Conservation (phyloP, 2,888 invertebrate species). For the Vannuccia rotundouncinata region DNA sequence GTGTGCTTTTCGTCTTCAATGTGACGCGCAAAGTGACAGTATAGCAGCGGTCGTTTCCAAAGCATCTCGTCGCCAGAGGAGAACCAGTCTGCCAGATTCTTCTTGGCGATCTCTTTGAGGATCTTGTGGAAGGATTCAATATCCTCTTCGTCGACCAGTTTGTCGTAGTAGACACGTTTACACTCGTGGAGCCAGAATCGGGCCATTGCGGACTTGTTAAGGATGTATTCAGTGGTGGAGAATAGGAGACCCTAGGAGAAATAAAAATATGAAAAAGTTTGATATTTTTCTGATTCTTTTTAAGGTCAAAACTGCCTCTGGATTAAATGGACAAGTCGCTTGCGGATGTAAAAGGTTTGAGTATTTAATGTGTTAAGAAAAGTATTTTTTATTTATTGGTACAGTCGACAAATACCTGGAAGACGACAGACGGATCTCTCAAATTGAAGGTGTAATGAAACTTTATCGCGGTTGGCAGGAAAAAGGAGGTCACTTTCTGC, state of each 20-base stretch:
- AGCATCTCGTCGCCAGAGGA: constrained; percentile 67
- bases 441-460: constrained; percentile 94
- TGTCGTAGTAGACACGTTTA: constrained; percentile 85
- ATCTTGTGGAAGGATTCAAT: constrained; percentile 81
- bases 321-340: too few species aligned
- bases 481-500: constrained; percentile 74
- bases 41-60: constrained; percentile 60
- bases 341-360: too few species aligned
- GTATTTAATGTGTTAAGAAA: too few species aligned
- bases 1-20: constrained; percentile 92
- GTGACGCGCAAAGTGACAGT: constrained; percentile 82
- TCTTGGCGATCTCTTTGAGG: constrained; percentile 80
- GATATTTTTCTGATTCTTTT: too few species aligned
- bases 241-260: constrained; percentile 74
- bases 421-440: constrained; percentile 85
- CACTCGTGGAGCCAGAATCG: constrained; percentile 89
- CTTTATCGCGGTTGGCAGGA: constrained; percentile 87
- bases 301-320: too few species aligned
- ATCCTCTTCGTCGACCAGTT: constrained; percentile 81
- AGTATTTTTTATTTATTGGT: too few species aligned
- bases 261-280: background rate
- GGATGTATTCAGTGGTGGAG: constrained; percentile 77
- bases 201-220: constrained; percentile 71
- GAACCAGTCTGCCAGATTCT: constrained; percentile 74
- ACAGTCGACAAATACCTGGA: constrained; percentile 71